These are phyloP conservation scores for Oscheius sp. DNA, from an alignment of 2,888 invertebrate genomes.

Conservation along the genomic window DNA sequence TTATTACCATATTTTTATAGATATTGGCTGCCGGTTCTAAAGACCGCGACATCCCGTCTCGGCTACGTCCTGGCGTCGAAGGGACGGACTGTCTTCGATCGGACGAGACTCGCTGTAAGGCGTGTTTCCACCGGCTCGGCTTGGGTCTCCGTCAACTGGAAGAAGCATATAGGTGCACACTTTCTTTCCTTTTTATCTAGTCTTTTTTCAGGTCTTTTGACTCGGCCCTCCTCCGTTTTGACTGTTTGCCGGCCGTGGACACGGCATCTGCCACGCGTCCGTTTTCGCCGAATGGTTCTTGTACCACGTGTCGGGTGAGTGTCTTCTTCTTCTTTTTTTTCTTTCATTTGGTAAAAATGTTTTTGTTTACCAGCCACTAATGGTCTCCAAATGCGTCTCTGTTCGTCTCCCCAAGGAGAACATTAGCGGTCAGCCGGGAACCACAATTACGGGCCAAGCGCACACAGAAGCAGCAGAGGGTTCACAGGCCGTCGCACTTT, in stretches of 20 bases:
- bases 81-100: constrained; percentile 51
- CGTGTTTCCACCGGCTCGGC: constrained; percentile 45
- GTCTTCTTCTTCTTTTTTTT: neutral
- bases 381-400: constrained; percentile 22
- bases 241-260: constrained; percentile 68
- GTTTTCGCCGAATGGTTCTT: constrained; percentile 72
- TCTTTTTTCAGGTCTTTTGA: constrained; percentile 43
- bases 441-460: constrained; percentile 17
- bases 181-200: neutral
- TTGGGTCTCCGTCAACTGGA: constrained; percentile 38
- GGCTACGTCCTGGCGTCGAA: constrained; percentile 29
- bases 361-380: neutral
- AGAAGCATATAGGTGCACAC: constrained; percentile 42
- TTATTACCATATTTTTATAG: constrained; percentile 14
- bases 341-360: neutral
- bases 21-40: constrained; percentile 34
- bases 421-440: constrained; percentile 29
- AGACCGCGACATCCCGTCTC: constrained; percentile 26
- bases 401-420: constrained; percentile 18
- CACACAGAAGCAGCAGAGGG: neutral
- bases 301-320: constrained; percentile 69
- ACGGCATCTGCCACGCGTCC: constrained; percentile 70
- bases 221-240: constrained; percentile 58
- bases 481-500: constrained; percentile 6
- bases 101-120: constrained; percentile 43